Base-by-base conservation (phyloP, 2,113 vertebrate genomes). In the Neoarius graeffei region DNA sequence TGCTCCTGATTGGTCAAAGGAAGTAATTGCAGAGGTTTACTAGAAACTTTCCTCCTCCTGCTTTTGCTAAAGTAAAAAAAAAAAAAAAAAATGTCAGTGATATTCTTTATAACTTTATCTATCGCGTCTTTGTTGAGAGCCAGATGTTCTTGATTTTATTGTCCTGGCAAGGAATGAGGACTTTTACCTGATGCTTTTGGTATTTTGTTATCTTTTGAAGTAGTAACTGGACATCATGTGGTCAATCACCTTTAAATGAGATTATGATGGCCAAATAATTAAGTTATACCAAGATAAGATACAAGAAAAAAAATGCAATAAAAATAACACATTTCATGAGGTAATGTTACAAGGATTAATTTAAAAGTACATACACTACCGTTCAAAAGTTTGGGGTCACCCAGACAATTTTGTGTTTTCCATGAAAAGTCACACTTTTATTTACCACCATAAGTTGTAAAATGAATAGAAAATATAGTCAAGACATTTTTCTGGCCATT, bases 1-100 rank as follows among this genome's bases (percentile, higher is more conserved):
- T 85, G 87, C 74, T 91, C 81, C 77, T 91, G 91, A 95, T 95
- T 95, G 90, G 91, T 74, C 79, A 48, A n/a, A 17, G 50, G 30
- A 60, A 60, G 77, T 87, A 87, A 87, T 84, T 81, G 79, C 52
- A 30, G 66, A 69, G 77, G 67, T 76, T 77, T 76, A 88, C 80
- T 83, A 81, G 81, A 89, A 90, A 89, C 87, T 90, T 85, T 87
- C 82, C 85, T 85, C 85, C 19, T 60, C 54, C 81, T 86, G 83
- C 30, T 74, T 50, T 50, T 11, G 42, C 20, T 52, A 25, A 64
- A 83, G 64, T 69, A 2, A 54, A 84, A 67, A 84, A 66, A 60
- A 67, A 84, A 66, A 60, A 83, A 67, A 84, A 57, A 66, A 52
- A 79, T n/a, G 77, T 81, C 30, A 4, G 15, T 56, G 20, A 27